These are phyloP conservation scores for Agonum fuliginosum DNA, from an alignment of 2,888 invertebrate genomes.

Conservation along the genomic window DNA sequence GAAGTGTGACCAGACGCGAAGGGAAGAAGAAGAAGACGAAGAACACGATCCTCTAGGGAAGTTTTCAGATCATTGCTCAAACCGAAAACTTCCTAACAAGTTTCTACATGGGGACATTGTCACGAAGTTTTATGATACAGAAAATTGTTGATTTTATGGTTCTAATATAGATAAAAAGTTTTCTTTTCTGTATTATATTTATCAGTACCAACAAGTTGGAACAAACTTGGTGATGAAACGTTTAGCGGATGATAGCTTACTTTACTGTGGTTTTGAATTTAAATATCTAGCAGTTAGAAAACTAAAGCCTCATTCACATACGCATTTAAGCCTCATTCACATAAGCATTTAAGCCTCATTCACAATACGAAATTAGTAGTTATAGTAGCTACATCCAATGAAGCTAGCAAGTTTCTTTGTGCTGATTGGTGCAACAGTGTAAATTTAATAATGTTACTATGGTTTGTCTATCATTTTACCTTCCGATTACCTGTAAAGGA, in stretches of 20 bases:
- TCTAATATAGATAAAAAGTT: conserved; percentile 53
- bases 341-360: no score
- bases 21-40: background rate
- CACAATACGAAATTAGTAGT: no score
- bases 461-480: no score
- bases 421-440: no score
- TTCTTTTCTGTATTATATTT: conserved; percentile 41
- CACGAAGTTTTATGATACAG: conserved; percentile 53
- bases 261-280: background rate
- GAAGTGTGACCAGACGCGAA: conserved; percentile 17
- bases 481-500: no score
- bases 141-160: conserved; percentile 53
- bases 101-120: conserved; percentile 48
- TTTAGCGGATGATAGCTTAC: background rate
- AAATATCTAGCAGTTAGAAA: background rate
- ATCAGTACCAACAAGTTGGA: conserved; percentile 50
- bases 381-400: no score
- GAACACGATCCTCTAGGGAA: background rate
- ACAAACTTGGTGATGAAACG: background rate
- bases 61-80: conserved; percentile 51
- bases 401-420: no score
- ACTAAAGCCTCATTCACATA: no score
- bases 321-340: no score
- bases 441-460: no score
- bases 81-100: conserved; percentile 48